Conservation (phyloP, 2,888 invertebrate species). For the Cheilosia urbana region DNA sequence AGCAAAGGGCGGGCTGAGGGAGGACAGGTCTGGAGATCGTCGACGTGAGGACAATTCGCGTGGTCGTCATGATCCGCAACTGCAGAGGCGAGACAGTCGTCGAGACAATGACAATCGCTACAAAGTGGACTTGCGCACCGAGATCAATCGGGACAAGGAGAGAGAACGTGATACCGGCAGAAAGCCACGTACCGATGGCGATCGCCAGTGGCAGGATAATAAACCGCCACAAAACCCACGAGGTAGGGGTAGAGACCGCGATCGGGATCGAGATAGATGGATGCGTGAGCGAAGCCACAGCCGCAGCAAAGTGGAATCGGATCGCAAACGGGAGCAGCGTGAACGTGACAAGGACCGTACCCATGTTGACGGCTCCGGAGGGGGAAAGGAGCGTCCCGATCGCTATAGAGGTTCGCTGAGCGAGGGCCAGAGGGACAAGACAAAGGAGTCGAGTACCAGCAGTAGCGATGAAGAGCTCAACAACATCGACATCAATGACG, state of each 20-base stretch:
- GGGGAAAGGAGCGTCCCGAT: constrained; percentile 83
- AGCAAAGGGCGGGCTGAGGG: constrained; percentile 33
- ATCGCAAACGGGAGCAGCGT: constrained; percentile 80
- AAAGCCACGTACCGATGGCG: constrained; percentile 68
- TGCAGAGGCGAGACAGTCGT: constrained; percentile 79
- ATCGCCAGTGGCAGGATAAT: constrained; percentile 56
- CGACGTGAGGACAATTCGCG: constrained; percentile 77
- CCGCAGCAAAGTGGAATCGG: constrained; percentile 83
- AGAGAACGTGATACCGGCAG: constrained; percentile 83
- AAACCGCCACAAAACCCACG: constrained; percentile 68
- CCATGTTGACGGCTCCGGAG: constrained; percentile 79
- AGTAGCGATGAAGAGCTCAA: constrained; percentile 89
- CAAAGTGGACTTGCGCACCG: constrained; percentile 83
- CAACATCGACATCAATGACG: constrained; percentile 91
- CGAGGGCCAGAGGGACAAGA: constrained; percentile 90
- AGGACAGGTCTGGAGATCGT: constrained; percentile 60
- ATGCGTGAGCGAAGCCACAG: constrained; percentile 82
- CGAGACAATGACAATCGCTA: constrained; percentile 83
- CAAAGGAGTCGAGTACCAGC: constrained; percentile 85
- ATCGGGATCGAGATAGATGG: constrained; percentile 79
- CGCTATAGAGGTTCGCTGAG: constrained; percentile 90
- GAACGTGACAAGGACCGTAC: constrained; percentile 81
- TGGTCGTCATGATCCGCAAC: constrained; percentile 56
- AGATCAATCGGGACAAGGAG: constrained; percentile 84
- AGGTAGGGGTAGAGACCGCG: constrained; percentile 82